phyloP scores from a whole-genome alignment of 2,113 vertebrate species.

The Phasianus colchicus region DNA sequence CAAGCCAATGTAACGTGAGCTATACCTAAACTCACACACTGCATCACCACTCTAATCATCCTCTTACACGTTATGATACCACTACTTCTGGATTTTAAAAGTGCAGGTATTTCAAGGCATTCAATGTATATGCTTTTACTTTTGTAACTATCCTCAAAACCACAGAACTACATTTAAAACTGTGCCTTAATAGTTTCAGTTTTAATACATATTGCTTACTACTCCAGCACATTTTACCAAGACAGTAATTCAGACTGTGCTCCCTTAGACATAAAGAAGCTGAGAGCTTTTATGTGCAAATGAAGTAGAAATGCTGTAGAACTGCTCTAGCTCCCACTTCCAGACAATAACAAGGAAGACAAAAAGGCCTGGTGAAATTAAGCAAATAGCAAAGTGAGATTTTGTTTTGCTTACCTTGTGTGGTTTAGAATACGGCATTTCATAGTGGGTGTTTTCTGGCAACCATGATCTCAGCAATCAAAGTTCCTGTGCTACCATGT shows the following conservation, averaged over 20 bases:
- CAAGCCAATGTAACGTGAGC: accelerated
- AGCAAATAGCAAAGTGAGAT: not conserved
- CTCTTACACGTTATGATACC: not conserved
- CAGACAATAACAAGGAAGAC: not conserved
- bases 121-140: not conserved
- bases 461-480: not conserved
- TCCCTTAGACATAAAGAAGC: not conserved
- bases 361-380: not conserved
- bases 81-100: not conserved
- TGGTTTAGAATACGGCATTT: not conserved
- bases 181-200: not conserved
- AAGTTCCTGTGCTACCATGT: not conserved
- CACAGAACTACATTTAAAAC: not conserved
- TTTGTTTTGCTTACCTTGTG: not conserved
- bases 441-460: not conserved
- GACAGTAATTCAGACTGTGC: not conserved
- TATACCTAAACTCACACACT: not conserved
- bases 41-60: not conserved
- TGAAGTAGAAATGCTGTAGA: not conserved
- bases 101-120: not conserved
- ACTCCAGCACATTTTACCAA: not conserved
- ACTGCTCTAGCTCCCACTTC: not conserved
- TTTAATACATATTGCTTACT: not conserved
- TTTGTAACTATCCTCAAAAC: not conserved
- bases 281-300: not conserved